These are phyloP conservation scores for Panulirus ornatus DNA, from an alignment of 1,140 invertebrate species.

Conservation along the genomic window DNA sequence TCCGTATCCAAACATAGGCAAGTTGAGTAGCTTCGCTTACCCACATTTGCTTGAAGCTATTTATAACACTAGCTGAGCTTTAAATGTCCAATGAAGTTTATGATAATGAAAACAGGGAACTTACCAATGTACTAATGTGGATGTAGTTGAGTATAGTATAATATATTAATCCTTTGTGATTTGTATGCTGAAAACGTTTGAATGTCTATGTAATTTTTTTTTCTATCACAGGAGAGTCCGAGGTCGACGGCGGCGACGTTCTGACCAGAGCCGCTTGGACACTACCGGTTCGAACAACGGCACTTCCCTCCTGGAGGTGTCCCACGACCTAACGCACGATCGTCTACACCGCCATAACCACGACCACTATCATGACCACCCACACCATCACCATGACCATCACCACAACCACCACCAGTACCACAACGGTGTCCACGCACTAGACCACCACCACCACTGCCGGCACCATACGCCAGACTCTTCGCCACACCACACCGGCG, in stretches of 20 bases:
- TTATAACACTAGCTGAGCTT: background rate
- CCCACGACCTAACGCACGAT: background rate
- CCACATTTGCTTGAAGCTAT: background rate
- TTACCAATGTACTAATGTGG: too few relatives aligned
- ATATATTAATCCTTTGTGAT: too few relatives aligned
- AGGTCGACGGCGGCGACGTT: slow-evolving; percentile 23
- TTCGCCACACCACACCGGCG: background rate
- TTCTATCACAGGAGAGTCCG: slow-evolving; percentile 11
- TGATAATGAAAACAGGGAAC: too few relatives aligned
- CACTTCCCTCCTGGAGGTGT: background rate
- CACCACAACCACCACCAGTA: background rate
- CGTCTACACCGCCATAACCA: background rate
- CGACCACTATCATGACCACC: background rate
- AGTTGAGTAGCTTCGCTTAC: background rate
- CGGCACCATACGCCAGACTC: background rate
- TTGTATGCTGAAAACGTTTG: too few relatives aligned
- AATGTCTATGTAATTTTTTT: background rate
- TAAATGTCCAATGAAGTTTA: too few relatives aligned
- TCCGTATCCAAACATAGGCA: background rate
- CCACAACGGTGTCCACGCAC: too few relatives aligned
- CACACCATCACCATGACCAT: background rate
- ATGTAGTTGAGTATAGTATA: too few relatives aligned
- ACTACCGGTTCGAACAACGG: background rate
- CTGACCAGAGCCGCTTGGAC: slow-evolving; percentile 31
- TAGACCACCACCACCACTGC: slow-evolving; percentile 13